These are phyloP conservation scores for Dendrocincla tyrannina DNA, from an alignment of 2,797 vertebrate genomes.

Conservation along the genomic window DNA sequence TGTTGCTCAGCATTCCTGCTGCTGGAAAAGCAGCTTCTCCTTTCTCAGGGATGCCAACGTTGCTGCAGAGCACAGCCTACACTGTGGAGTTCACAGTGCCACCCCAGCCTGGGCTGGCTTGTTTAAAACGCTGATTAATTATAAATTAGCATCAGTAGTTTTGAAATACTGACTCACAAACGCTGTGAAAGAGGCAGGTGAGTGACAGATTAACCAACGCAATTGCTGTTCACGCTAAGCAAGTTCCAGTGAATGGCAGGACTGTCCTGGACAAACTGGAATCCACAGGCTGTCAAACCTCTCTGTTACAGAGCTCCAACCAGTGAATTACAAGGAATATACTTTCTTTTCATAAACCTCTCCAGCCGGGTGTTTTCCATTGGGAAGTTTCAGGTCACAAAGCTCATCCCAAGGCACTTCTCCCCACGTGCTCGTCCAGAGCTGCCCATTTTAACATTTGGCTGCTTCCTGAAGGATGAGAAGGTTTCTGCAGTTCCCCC, in stretches of 20 bases:
- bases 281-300: neutral
- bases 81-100: neutral
- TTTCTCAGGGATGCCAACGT: neutral
- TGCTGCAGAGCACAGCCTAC: neutral
- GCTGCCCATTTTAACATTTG: neutral
- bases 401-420: neutral
- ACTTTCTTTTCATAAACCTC: neutral
- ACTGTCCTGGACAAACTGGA: neutral
- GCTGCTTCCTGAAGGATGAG: neutral
- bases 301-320: neutral
- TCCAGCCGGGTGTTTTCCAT: neutral
- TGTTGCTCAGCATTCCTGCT: neutral
- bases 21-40: neutral
- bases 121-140: neutral
- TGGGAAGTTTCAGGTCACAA: neutral
- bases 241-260: neutral
- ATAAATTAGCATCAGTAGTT: neutral
- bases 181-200: neutral
- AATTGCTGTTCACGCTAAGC: neutral
- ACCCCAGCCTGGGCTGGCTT: neutral
- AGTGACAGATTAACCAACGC: neutral
- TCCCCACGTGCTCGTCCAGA: accelerated
- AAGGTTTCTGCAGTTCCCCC: neutral
- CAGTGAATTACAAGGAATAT: neutral
- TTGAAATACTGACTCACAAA: neutral